These are phyloP conservation scores for Corella eumyota DNA, from an alignment of 23 tunicate species.

Conservation along the genomic window DNA sequence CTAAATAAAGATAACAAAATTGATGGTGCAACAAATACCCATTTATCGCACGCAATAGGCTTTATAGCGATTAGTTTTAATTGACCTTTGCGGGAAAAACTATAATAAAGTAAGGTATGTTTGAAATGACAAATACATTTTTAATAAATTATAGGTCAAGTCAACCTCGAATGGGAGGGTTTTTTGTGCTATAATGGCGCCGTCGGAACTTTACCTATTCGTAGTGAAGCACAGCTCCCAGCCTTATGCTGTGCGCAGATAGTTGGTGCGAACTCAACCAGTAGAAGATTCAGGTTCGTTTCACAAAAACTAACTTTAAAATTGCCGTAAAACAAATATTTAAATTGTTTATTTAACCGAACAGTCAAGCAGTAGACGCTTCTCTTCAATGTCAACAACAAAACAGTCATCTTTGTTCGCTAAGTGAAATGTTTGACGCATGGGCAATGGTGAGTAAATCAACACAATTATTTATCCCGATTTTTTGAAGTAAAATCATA, in stretches of 20 bases:
- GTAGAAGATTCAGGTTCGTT: constrained; percentile 38
- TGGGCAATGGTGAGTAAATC: constrained; percentile 47
- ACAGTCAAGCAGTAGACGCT: constrained; percentile 35
- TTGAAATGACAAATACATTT: too few relatives aligned
- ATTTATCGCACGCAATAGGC: too few relatives aligned
- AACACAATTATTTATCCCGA: too few relatives aligned
- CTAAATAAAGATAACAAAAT: too few relatives aligned
- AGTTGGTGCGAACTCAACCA: constrained; percentile 56
- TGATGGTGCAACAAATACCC: too few relatives aligned
- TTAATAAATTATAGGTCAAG: constrained; percentile 56
- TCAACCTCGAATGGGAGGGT: constrained; percentile 69
- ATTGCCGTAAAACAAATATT: too few relatives aligned
- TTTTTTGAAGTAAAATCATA: too few relatives aligned
- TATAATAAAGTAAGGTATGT: too few relatives aligned
- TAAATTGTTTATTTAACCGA: too few relatives aligned
- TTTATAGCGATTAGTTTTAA: too few relatives aligned
- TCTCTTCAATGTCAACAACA: constrained; percentile 25
- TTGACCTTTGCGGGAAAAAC: too few relatives aligned
- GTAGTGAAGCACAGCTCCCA: constrained; percentile 17
- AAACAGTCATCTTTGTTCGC: constrained; percentile 40
- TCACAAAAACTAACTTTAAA: too few relatives aligned
- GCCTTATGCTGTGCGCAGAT: constrained; percentile 66
- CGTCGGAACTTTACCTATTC: constrained; percentile 40
- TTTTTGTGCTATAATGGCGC: constrained; percentile 67
- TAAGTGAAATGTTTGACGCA: constrained; percentile 53